Evolutionary conservation across 2,113 vertebrate genomes (phyloP).

Genomic region (Amblyornis subalaris): DNA sequence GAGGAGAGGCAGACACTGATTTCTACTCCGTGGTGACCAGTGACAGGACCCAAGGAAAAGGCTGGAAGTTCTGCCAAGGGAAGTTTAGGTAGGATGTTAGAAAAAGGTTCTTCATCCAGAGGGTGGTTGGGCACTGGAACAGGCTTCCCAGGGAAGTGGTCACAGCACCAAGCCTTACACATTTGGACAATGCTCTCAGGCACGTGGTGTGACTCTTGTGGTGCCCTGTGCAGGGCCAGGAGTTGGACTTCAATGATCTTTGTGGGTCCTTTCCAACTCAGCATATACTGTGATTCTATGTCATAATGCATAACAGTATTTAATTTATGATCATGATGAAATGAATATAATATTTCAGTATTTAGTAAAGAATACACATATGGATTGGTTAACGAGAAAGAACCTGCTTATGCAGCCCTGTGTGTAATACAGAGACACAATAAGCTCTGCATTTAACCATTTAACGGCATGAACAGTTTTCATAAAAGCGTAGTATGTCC

Average conservation of each 20-base stretch:
- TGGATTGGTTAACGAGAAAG: not conserved
- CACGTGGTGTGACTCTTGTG: no score
- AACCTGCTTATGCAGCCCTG: not conserved
- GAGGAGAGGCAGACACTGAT: not conserved
- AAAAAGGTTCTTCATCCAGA: not conserved
- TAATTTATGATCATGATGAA: not conserved
- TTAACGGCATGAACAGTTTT: not conserved
- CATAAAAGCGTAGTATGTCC: not conserved
- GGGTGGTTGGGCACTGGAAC: not conserved
- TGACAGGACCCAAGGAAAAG: not conserved
- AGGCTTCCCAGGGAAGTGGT: no score
- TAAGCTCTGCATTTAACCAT: not conserved
- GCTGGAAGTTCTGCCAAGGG: not conserved
- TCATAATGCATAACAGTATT: not conserved
- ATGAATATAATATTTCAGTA: not conserved
- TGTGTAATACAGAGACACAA: not conserved
- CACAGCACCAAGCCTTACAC: not conserved
- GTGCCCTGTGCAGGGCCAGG: no score
- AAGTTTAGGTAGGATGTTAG: not conserved
- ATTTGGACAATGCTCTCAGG: not conserved
- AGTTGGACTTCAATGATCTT: not conserved
- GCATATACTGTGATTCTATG: not conserved
- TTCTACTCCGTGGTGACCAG: not conserved
- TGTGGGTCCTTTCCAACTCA: not conserved
- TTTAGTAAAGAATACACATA: not conserved